Percentiles rank a stretch among this genome's conserved stretches.
Evolutionary conservation across 2,113 vertebrate species (phyloP).

Genomic region (Rhegmatorhina hoffmannsi): DNA sequence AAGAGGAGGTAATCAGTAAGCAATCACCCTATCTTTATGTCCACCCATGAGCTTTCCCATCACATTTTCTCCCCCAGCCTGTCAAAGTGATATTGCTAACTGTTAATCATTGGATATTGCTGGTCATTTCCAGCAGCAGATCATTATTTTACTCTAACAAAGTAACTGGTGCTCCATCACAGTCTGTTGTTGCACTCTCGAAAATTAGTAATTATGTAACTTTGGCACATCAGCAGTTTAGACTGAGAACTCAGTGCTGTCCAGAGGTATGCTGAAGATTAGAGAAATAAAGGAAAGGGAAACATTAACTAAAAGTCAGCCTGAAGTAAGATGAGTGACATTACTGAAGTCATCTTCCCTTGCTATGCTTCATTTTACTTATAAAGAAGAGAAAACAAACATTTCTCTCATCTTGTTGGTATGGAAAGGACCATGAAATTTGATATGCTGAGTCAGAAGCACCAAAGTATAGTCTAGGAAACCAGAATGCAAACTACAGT

Average conservation of each 20-base stretch:
- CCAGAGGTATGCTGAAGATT: background rate
- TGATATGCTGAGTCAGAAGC: background rate
- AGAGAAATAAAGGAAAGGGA: background rate
- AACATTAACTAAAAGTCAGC: background rate
- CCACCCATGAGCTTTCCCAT: background rate
- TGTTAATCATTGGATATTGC: background rate
- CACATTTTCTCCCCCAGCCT: background rate
- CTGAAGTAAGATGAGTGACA: background rate
- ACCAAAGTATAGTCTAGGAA: background rate
- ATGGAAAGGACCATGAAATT: background rate
- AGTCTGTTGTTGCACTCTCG: background rate
- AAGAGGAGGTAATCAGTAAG: background rate
- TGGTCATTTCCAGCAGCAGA: background rate
- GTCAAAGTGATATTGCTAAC: background rate
- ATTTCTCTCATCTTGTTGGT: background rate
- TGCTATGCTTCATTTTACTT: background rate
- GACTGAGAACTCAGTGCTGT: background rate
- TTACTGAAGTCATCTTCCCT: background rate
- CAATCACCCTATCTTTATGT: background rate
- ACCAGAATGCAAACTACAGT: background rate
- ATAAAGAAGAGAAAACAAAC: background rate
- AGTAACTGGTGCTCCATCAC: background rate
- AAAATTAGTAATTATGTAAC: background rate
- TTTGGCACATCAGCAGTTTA: background rate
- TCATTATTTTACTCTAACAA: background rate